Conservation (phyloP, 2,888 invertebrate genomes). For the Himalopsyche anomala region DNA sequence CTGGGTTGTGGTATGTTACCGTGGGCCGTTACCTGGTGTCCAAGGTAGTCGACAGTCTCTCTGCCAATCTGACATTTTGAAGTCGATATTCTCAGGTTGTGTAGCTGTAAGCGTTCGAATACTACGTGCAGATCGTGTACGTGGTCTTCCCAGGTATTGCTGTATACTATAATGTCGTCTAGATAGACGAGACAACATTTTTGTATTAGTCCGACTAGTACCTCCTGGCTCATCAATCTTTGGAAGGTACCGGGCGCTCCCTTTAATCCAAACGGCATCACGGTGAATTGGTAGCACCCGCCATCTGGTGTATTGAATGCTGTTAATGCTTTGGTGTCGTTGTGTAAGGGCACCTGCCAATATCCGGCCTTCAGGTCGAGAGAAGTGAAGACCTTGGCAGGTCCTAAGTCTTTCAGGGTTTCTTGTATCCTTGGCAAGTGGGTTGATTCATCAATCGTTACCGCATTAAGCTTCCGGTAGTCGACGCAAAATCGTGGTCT, state of each 20-base stretch:
- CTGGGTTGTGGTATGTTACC: too few species aligned
- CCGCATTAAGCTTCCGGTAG: background rate
- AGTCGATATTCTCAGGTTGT: background rate
- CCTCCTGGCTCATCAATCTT: too few species aligned
- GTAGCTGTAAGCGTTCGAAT: background rate
- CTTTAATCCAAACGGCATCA: too few species aligned
- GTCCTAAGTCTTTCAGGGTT: slow-evolving; percentile 22
- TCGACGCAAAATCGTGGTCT: background rate
- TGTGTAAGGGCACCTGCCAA: background rate
- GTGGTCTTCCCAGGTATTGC: background rate
- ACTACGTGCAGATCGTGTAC: background rate
- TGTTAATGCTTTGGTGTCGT: too few species aligned
- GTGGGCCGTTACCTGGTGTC: too few species aligned
- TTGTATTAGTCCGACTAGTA: background rate
- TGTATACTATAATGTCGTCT: slow-evolving; percentile 38
- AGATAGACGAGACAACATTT: slow-evolving; percentile 39
- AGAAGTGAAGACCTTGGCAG: background rate
- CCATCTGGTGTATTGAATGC: too few species aligned
- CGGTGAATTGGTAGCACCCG: too few species aligned
- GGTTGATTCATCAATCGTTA: background rate
- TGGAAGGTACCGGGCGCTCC: too few species aligned
- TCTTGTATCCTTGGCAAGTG: background rate
- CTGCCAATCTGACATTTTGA: background rate
- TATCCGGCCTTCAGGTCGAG: background rate
- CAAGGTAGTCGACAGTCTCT: background rate